These are phyloP conservation scores for Crocallis elinguaria DNA, from an alignment of 2,888 invertebrate species.

Conservation along the genomic window DNA sequence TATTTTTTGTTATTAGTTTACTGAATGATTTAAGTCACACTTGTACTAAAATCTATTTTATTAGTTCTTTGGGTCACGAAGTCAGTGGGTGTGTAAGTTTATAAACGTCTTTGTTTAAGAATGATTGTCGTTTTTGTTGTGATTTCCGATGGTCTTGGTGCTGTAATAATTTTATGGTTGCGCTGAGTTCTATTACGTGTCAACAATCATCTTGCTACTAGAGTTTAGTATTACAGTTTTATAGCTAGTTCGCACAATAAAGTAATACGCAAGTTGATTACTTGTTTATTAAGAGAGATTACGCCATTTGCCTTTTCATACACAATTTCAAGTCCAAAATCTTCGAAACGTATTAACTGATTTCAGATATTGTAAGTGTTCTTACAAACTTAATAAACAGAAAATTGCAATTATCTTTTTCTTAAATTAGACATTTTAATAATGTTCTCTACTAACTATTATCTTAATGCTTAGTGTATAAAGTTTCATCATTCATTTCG, in stretches of 20 bases:
- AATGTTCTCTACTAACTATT: no score
- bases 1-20: constrained; percentile 18
- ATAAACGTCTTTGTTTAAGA: constrained; percentile 24
- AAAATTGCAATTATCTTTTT: no score
- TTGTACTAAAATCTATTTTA: constrained; percentile 74
- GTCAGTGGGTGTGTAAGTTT: constrained; percentile 63
- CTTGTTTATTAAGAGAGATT: background rate
- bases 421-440: no score
- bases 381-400: no score
- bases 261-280: background rate
- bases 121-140: constrained; percentile 32
- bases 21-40: constrained; percentile 61
- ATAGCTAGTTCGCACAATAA: background rate
- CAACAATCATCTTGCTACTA: background rate
- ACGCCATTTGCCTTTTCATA: no score
- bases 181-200: constrained; percentile 2
- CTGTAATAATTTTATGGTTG: constrained; percentile 14
- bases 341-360: no score
- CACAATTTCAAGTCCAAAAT: no score
- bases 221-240: background rate
- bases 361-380: no score
- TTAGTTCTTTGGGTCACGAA: constrained; percentile 67
- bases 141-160: constrained; percentile 41
- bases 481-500: no score
- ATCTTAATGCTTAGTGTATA: no score